A percentile compares a stretch with the other conserved stretches of the same genome.
These are phyloP conservation scores for Galagoides demidoff DNA, from an alignment of 2,797 vertebrate genomes.

Conservation along the genomic window DNA sequence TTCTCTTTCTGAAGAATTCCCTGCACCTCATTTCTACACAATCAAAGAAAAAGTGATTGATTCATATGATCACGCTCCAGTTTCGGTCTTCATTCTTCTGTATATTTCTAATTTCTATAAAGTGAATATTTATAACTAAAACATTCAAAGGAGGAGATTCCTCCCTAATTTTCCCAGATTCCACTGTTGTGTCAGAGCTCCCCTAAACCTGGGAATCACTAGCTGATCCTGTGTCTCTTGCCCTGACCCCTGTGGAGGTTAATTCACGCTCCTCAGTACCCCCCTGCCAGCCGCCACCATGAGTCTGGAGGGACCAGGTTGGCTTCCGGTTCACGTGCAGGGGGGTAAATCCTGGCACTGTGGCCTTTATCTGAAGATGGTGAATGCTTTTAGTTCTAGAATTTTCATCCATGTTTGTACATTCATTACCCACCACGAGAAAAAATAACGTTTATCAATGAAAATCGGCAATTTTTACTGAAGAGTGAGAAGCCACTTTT, in stretches of 20 bases:
- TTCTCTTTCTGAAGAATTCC: neutral
- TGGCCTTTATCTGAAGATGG: neutral
- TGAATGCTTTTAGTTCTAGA: neutral
- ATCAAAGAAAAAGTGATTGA: neutral
- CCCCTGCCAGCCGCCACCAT: rapidly evolving
- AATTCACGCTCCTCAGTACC: too few species aligned
- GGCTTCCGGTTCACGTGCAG: neutral
- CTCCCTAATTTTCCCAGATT: too few species aligned
- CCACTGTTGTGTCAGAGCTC: neutral
- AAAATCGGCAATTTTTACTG: neutral
- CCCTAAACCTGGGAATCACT: neutral
- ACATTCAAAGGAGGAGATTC: too few species aligned
- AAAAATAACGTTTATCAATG: neutral
- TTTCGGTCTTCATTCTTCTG: neutral
- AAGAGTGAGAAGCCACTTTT: too few species aligned
- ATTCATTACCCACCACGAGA: neutral
- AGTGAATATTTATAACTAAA: neutral
- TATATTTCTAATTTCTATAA: neutral
- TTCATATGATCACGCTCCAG: neutral
- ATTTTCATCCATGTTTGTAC: neutral
- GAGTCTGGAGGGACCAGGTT: neutral
- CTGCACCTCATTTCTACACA: neutral
- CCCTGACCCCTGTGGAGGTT: neutral
- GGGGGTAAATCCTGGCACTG: too few species aligned
- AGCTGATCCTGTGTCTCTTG: neutral